These are phyloP conservation scores for Suncus etruscus DNA, from an alignment of 2,113 vertebrate genomes.

Conservation along the genomic window DNA sequence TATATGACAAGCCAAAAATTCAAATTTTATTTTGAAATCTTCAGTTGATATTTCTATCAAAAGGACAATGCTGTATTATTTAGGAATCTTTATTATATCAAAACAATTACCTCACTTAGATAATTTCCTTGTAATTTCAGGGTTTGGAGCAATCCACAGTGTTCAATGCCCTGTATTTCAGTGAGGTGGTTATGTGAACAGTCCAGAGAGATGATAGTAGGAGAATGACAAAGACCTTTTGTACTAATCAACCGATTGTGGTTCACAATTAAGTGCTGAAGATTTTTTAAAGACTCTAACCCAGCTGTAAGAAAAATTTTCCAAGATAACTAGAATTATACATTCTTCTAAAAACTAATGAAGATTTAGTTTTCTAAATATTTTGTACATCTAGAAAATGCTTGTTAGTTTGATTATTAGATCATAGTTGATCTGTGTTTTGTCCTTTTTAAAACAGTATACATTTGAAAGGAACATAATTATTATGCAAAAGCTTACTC, in stretches of 20 bases:
- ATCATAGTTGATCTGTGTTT: neutral
- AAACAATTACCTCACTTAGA: slow-evolving; percentile 91
- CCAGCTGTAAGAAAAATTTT: slow-evolving; percentile 88
- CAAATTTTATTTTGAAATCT: slow-evolving; percentile 31
- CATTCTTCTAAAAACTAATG: slow-evolving; percentile 24
- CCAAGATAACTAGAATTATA: slow-evolving; percentile 20
- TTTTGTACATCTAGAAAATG: slow-evolving; percentile 27
- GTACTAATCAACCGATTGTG: slow-evolving; percentile 96
- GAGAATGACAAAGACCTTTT: slow-evolving; percentile 90
- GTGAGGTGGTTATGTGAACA: slow-evolving; percentile 95
- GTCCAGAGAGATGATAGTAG: slow-evolving; percentile 91
- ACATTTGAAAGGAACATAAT: neutral
- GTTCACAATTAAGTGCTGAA: slow-evolving; percentile 91
- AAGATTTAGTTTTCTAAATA: neutral
- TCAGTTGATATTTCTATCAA: slow-evolving; percentile 8
- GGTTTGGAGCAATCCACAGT: slow-evolving; percentile 92
- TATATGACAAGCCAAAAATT: neutral
- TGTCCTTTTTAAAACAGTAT: neutral
- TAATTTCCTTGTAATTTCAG: slow-evolving; percentile 94
- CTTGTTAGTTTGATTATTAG: neutral
- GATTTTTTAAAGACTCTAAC: slow-evolving; percentile 90
- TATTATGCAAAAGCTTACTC: neutral
- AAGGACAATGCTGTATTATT: slow-evolving; percentile 34
- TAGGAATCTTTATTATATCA: slow-evolving; percentile 7
- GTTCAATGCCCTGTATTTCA: slow-evolving; percentile 91